Evolutionary conservation across 2,797 vertebrate genomes (phyloP).

Genomic region (Chelmon rostratus): DNA sequence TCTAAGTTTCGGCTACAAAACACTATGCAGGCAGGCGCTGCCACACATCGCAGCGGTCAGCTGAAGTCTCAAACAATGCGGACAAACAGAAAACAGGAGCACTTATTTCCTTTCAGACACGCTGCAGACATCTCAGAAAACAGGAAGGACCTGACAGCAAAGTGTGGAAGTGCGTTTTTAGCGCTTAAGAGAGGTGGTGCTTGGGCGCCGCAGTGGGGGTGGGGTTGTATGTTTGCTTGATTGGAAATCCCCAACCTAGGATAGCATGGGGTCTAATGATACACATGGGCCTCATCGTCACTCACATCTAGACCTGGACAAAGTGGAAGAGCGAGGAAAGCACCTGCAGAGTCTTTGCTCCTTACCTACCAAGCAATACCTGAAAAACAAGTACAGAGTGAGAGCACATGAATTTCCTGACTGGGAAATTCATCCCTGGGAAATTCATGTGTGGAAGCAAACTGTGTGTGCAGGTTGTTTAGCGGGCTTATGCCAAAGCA

Average conservation of each 20-base stretch:
- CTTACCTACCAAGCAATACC: neutral
- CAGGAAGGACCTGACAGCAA: constrained; percentile 72
- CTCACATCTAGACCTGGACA: neutral
- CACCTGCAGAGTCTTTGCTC: neutral
- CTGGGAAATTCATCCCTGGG: neutral
- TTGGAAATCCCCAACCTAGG: constrained; percentile 75
- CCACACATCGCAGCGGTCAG: neutral
- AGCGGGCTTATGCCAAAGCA: neutral
- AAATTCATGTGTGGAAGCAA: neutral
- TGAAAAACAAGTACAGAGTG: constrained; percentile 9
- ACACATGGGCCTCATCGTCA: neutral
- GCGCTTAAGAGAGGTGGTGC: constrained; percentile 40
- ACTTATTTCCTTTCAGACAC: constrained; percentile 53
- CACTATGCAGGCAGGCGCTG: neutral
- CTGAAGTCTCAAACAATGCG: constrained; percentile 47
- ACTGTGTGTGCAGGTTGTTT: neutral
- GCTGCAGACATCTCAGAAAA: constrained; percentile 71
- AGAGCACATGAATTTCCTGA: neutral
- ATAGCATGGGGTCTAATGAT: neutral
- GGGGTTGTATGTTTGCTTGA: constrained; percentile 19
- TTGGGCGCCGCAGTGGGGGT: constrained; percentile 4
- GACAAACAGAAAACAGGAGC: constrained; percentile 51
- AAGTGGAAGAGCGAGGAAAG: neutral
- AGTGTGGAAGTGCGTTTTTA: constrained; percentile 62
- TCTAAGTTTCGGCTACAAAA: neutral